These are phyloP conservation scores for Drosophila nr. perissopoda DNA, from an alignment of 2,888 invertebrate genomes.

Conservation along the genomic window DNA sequence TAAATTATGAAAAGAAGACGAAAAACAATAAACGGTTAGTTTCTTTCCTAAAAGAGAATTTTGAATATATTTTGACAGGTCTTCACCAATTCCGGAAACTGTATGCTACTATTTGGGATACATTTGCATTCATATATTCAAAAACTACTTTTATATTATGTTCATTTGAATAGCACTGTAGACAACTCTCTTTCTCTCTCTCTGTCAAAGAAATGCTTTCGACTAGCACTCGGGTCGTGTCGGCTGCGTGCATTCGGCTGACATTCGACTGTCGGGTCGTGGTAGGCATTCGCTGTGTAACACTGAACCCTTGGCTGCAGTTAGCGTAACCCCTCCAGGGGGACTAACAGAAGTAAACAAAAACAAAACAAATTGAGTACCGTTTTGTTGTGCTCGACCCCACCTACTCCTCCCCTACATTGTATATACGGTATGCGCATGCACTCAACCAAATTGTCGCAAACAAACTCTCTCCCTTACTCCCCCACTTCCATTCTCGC, in stretches of 20 bases:
- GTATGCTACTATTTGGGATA: background rate
- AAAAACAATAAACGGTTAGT: background rate
- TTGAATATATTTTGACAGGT: background rate
- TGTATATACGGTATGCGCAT: conserved; percentile 26
- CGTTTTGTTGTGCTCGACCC: conserved; percentile 22
- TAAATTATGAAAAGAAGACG: background rate
- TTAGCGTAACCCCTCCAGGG: conserved; percentile 9
- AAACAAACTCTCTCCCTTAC: conserved; percentile 1
- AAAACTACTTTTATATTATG: background rate
- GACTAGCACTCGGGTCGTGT: conserved; percentile 9
- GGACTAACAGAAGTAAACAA: background rate
- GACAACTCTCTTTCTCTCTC: background rate
- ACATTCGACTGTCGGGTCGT: conserved; percentile 16
- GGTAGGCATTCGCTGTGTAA: conserved; percentile 4
- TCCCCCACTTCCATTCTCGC: conserved; percentile 4
- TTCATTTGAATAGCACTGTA: conserved; percentile 7
- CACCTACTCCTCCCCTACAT: background rate
- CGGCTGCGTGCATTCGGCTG: conserved; percentile 32
- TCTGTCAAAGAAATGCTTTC: conserved; percentile 3
- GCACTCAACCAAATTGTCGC: conserved; percentile 27
- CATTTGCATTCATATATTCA: background rate
- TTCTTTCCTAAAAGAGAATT: background rate
- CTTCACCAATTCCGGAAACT: background rate
- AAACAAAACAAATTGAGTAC: conserved; percentile 10
- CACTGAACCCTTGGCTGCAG: conserved; percentile 11